Base-by-base conservation (phyloP, 1,140 invertebrate species). In the Tribolium madens region DNA sequence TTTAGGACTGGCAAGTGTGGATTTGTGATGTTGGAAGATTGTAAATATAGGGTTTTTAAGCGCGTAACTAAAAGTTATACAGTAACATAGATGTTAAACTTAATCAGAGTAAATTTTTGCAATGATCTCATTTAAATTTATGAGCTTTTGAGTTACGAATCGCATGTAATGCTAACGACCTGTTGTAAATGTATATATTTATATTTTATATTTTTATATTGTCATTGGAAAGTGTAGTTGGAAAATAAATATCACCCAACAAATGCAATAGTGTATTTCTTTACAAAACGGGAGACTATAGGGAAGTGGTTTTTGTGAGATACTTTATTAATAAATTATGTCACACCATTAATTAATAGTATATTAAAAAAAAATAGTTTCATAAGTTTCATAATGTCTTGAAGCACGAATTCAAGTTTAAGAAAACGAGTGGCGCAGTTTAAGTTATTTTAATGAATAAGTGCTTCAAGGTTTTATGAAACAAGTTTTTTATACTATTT, bases 171-270 rank as follows among this genome's bases (percentile, higher is more conserved):
- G 57, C 52, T 64, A 64, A 13, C n/a, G 10, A 12, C n/a, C 21
- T 64, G 57, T 64, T 64, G 57, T 26, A 64, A 64, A 64, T 64
- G 57, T 64, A 64, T 36, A 64, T 64, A 64, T 64, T 64, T 64
- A 64, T 64, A 64, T 64, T 64, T 64, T 64, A 64, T 64, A 64
- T 64, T 64, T 64, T 64, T 64, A 64, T 64, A 64, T 9, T 64
- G 14, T 64, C 33, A 64, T 64, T 17, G 52, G 52, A 57, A 57
- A 64, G 31, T 36, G 57, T 64, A 64, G 57, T 21, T 64, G 36
- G 36, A 42, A 42, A 42, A 64, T 57, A 57, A 57, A 64, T 64
- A 64, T 31, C 14, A 36, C 6, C 57, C 26, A 33, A 18, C 53
- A 26, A 60, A 2, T 10, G 21, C 36, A 42, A 10, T 42, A 0